A percentile compares a stretch with the other conserved stretches of the same genome.
Conservation (phyloP, 2,113 vertebrate genomes). For the Macrotis lagotis region DNA sequence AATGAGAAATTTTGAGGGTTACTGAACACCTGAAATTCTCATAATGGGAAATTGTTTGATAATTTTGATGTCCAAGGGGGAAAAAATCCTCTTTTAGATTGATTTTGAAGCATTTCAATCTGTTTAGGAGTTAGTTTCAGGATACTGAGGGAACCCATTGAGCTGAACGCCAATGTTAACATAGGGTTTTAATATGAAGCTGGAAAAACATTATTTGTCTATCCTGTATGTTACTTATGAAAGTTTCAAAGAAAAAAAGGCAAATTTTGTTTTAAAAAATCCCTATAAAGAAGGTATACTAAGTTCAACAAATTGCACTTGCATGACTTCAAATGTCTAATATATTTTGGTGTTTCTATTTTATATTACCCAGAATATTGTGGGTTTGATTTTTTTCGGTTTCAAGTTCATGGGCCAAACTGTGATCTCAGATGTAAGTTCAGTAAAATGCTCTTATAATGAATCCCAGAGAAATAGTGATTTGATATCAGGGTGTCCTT, state of each 20-base stretch:
- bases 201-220: not conserved
- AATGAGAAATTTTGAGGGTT: not conserved
- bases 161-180: not conserved
- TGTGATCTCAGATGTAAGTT: not conserved
- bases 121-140: not conserved
- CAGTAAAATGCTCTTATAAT: not conserved
- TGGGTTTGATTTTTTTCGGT: constrained; percentile 40
- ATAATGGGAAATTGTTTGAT: not conserved
- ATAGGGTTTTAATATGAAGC: not conserved
- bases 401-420: constrained; percentile 10
- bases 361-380: not conserved
- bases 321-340: not conserved
- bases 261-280: not conserved
- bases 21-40: constrained; percentile 21
- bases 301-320: not conserved
- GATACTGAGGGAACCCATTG: not conserved
- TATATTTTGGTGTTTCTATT: not conserved
- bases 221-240: not conserved
- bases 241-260: constrained; percentile 3
- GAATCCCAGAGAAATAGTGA: not conserved
- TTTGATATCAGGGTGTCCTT: not conserved
- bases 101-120: not conserved
- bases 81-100: not conserved
- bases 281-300: not conserved
- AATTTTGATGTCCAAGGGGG: not conserved